Percentiles rank a stretch among this genome's conserved stretches.
phyloP scores from a whole-genome alignment of 2,888 invertebrate genomes.

The Geotrupes spiniger region DNA sequence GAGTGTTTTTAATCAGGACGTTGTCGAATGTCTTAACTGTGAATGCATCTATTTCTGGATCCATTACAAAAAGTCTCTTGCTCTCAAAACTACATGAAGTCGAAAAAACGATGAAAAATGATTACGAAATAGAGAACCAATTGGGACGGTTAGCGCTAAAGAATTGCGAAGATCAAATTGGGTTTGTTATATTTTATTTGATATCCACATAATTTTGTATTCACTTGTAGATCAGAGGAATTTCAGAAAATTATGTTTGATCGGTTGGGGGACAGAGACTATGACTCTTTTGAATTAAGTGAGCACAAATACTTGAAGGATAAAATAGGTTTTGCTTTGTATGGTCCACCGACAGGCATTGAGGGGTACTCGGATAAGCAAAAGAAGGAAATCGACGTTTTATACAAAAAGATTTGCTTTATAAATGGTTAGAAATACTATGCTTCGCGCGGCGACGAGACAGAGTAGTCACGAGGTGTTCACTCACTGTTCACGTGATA shows the following conservation, averaged over 20 bases:
- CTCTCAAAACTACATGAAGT: slow-evolving; percentile 27
- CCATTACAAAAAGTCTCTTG: slow-evolving; percentile 24
- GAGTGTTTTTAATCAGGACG: slow-evolving; percentile 33
- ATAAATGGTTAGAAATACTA: slow-evolving; percentile 25
- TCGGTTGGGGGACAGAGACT: slow-evolving; percentile 56
- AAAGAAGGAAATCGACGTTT: slow-evolving; percentile 29
- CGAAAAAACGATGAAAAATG: slow-evolving; percentile 24
- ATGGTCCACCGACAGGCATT: slow-evolving; percentile 53
- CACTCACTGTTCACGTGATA: too few relatives aligned
- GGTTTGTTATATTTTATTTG: not conserved
- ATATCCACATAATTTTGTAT: too few relatives aligned
- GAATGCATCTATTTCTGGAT: slow-evolving; percentile 8
- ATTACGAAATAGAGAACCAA: slow-evolving; percentile 28
- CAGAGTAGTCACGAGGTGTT: too few relatives aligned
- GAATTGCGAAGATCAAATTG: not conserved
- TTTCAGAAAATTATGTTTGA: slow-evolving; percentile 60
- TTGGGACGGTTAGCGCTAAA: slow-evolving; percentile 4
- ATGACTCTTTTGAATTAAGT: slow-evolving; percentile 53
- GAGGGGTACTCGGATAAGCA: slow-evolving; percentile 43
- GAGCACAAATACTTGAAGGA: slow-evolving; percentile 54
- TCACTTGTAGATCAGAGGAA: slow-evolving; percentile 31
- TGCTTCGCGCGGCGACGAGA: too few relatives aligned
- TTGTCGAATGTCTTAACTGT: slow-evolving; percentile 26
- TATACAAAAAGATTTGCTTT: slow-evolving; percentile 34
- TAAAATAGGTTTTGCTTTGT: slow-evolving; percentile 58